These are phyloP conservation scores for Drosophila fuyamai DNA, from an alignment of 1,140 invertebrate genomes.

Conservation along the genomic window DNA sequence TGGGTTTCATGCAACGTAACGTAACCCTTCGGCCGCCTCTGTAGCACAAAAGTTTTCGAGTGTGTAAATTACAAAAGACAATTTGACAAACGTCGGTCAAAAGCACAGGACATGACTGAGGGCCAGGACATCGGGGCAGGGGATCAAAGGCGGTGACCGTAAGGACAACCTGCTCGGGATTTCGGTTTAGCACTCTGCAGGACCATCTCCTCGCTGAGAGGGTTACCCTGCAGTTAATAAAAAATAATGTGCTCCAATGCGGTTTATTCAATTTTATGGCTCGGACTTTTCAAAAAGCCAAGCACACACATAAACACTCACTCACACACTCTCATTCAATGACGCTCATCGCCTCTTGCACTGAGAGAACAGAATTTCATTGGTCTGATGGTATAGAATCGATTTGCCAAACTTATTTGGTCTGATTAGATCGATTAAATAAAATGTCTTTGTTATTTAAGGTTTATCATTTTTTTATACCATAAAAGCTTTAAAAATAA, in stretches of 20 bases:
- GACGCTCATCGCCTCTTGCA: conserved; percentile 19
- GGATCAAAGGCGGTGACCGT: conserved; percentile 56
- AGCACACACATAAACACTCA: conserved; percentile 46
- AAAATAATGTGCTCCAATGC: conserved; percentile 82
- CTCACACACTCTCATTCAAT: conserved; percentile 10
- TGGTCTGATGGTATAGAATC: no score
- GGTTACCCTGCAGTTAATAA: conserved; percentile 71
- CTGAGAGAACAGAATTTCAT: background rate
- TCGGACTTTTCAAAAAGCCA: conserved; percentile 79
- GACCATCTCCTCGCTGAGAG: conserved; percentile 14
- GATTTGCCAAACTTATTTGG: no score
- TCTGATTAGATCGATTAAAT: no score
- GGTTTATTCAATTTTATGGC: conserved; percentile 83
- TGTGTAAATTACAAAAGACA: conserved; percentile 82
- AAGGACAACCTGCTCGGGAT: conserved; percentile 72
- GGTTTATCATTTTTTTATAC: no score
- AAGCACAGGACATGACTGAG: conserved; percentile 61
- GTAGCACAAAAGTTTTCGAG: conserved; percentile 58
- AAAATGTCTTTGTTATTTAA: no score
- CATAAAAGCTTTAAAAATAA: no score
- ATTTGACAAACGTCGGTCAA: conserved; percentile 83
- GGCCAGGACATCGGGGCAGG: conserved; percentile 13
- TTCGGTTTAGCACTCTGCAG: conserved; percentile 74
- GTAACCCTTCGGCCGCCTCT: conserved; percentile 32
- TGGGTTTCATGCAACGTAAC: conserved; percentile 17